Evolutionary conservation across 2,888 invertebrate genomes (phyloP).

Genomic region (Aphodius sticticus): DNA sequence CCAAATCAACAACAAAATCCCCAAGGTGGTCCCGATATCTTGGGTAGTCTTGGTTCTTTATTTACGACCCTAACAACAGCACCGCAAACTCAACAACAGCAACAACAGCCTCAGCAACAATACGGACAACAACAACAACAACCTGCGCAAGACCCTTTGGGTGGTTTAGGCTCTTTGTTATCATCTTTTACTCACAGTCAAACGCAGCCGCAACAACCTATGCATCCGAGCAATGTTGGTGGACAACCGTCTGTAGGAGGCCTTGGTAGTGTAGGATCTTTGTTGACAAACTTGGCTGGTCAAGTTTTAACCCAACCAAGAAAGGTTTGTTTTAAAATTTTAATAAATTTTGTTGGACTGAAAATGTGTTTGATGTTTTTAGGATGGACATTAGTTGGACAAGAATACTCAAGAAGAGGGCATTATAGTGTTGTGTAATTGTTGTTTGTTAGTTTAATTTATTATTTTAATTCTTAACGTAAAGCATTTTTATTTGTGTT

Average conservation of each 20-base stretch:
- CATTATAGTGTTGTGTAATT: slow-evolving; percentile 10
- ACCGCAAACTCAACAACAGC: slow-evolving; percentile 26
- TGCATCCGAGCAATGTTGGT: slow-evolving; percentile 40
- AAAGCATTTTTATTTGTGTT: not conserved
- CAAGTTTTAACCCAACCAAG: slow-evolving; percentile 49
- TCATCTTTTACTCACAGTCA: slow-evolving; percentile 34
- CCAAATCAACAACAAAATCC: slow-evolving; percentile 22
- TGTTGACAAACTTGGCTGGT: slow-evolving; percentile 53
- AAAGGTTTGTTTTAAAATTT: slow-evolving; percentile 26
- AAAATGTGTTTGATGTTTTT: slow-evolving; percentile 5
- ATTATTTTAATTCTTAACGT: not conserved
- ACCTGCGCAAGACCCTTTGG: slow-evolving; percentile 23
- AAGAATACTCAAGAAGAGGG: not conserved
- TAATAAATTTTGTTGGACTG: not conserved
- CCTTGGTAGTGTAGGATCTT: slow-evolving; percentile 55
- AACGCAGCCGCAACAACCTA: slow-evolving; percentile 28
- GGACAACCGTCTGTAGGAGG: slow-evolving; percentile 53
- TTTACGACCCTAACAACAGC: slow-evolving; percentile 29
- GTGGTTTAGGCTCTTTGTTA: slow-evolving; percentile 32
- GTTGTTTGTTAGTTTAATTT: slow-evolving; percentile 11
- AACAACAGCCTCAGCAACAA: slow-evolving; percentile 28
- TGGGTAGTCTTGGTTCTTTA: slow-evolving; percentile 31
- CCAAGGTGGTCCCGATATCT: slow-evolving; percentile 26
- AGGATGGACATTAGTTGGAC: slow-evolving; percentile 19
- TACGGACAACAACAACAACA: slow-evolving; percentile 20